A percentile compares a stretch with the other conserved stretches of the same genome.
These are phyloP conservation scores for Burhinus bistriatus DNA, from an alignment of 2,113 vertebrate genomes.

Conservation along the genomic window DNA sequence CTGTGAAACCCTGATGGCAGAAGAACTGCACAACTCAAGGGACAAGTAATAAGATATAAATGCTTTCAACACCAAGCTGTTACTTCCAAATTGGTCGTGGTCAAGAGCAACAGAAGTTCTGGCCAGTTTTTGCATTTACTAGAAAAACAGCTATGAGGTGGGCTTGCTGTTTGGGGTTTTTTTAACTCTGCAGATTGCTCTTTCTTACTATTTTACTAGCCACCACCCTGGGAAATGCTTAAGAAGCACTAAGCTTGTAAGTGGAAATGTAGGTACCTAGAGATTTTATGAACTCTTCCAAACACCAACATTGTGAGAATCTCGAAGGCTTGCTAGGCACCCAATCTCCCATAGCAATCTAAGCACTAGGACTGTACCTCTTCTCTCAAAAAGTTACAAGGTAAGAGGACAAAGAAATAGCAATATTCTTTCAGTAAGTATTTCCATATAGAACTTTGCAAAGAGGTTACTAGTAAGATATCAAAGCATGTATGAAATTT, in stretches of 20 bases:
- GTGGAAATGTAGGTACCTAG: background rate
- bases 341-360: background rate
- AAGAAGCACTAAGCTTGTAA: background rate
- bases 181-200: background rate
- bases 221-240: background rate
- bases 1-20: constrained; percentile 27
- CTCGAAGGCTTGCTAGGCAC: background rate
- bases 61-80: background rate
- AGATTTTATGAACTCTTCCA: background rate
- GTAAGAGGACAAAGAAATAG: background rate
- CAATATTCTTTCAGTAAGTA: background rate
- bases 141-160: background rate
- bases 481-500: background rate
- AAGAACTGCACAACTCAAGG: background rate
- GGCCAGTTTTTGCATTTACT: background rate
- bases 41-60: background rate
- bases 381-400: background rate
- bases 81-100: background rate
- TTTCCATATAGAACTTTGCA: background rate
- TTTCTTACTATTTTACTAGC: background rate
- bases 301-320: background rate
- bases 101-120: background rate
- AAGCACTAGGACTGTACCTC: background rate
- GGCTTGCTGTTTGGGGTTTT: background rate
- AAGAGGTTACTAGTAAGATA: background rate